Base-by-base conservation (phyloP, 2,888 invertebrate species). In the Tholera decimalis region DNA sequence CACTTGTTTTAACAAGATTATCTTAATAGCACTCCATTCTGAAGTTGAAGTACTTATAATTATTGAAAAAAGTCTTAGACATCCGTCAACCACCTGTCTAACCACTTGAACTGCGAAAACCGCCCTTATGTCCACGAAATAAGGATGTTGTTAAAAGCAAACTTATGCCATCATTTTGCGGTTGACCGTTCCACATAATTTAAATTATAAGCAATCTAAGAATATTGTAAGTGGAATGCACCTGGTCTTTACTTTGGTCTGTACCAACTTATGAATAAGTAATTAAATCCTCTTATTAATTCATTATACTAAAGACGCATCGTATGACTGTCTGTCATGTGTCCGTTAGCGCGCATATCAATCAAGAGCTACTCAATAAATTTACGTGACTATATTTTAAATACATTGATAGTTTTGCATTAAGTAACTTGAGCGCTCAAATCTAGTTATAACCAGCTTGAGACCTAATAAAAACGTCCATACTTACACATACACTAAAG, bases 311-410 rank as follows among this genome's bases (percentile, higher is more conserved):
- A 11, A 30, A 22, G 3, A 15, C 24, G 28, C 28, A 39, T 26
- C 4, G 61, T 39, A 60, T 70, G 13, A 3, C 60, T 46, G 44
- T 70, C 64, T 20, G 2, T 37, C 71, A 70, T 18, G 24, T 37
- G 24, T 60, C 71, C n/a, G 20, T 37, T 18, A 30, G 24, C 49
- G 35, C 51, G 41, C 54, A 41, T 30, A 26, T 43, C 33, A 37
- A 13, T 46, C 37, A 46, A 37, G 20, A 30, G 61, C 13, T 24
- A 33, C 61, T 9, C 59, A 71, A 61, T 62, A 4, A 26, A 46
- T 24, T 33, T 33, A 61, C 72, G 72, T 65, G 61, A 65, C 39
- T 44, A 24, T 8, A 15, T 39, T 65, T 39, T 18, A 71, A 65
- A 22, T 60, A 39, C 8, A 9, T 39, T 26, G 46, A 59, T 70